Base-by-base conservation (phyloP, 2,888 invertebrate species). In the Spisula solida region DNA sequence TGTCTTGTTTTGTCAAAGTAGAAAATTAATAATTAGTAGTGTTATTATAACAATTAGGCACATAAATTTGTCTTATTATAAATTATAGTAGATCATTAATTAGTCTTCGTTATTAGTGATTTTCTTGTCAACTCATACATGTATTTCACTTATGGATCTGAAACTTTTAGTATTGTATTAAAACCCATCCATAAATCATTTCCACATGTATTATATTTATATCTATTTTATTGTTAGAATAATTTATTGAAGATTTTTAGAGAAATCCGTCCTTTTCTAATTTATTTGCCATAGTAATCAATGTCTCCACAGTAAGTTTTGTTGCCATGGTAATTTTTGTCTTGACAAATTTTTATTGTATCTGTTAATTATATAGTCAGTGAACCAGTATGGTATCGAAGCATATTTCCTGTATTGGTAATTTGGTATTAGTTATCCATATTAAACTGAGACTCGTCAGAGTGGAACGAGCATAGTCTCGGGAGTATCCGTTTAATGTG, bases 261-360 rank as follows among this genome's bases (percentile, higher is more conserved):
- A 75, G 34, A 75, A 75, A 31, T 75, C 75, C 75, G 75, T 75
- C 75, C 75, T 75, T 75, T 1, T 75, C 10, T 60, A 60, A 60
- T 66, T 66, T 66, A 25, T 12, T 66, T 66, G 60, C 60, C 60
- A 66, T 66, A 25, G 60, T 66, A 66, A 25, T 25, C 0, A 66
- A n/a, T 66, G 60, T 66, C 60, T 66, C 60, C 60, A 25, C 25
- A 10, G 60, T 6, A 66, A 25, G 2, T 51, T 51, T 51, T 10
- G 51, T 66, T 66, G 60, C 60, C 60, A 66, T 66, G 60, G 60
- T 66, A 25, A 25, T 66, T 8, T n/a, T n/a, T 66, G 60, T 25
- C 60, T 66, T n/a, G n/a, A 25, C 25, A 51, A 12, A 51, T 51
- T 16, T 16, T 25, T 20, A 25, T 25, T 25, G 25, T 25, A n/a